Evolutionary conservation across 2,888 invertebrate genomes (phyloP), one percentile per base, ranked within the genome.

Genomic region (Teleogryllus oceanicus): DNA sequence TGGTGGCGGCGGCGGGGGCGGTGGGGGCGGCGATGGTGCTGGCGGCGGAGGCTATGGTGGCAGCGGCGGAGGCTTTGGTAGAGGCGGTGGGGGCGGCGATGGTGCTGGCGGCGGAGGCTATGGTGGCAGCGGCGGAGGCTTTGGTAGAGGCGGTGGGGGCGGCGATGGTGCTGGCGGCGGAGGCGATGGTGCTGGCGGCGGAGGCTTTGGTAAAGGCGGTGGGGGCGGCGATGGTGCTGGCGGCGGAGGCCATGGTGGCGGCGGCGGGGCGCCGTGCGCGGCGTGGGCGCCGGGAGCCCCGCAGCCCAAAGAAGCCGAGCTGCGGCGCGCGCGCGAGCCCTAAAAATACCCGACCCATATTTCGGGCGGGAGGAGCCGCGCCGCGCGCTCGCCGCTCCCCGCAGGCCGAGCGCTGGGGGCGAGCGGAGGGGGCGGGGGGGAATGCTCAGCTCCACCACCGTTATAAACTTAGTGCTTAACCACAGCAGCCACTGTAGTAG

Each of bases 261-360:
- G n/a, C 78, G 49, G 21, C 62, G 74, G 51, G 62, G 24, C 62
- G 51, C 2, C 21, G 78, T 16, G 3, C 37, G 5, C 37, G 0
- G 37, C 18, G 24, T n/a, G 13, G 16, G 62, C 62, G 16, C n/a
- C 62, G 62, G 16, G 13, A 13, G 13, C 5, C 62, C 13, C 13
- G 62, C n/a, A 62, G n/a, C 62, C 62, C 62, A 62, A 18, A 62
- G 62, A 62, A 62, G 62, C n/a, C n/a, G 62, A 62, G 62, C n/a
- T 13, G 3, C 16, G n/a, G 62, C 3, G 4, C 62, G n/a, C 62
- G 62, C 11, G n/a, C n/a, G 62, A n/a, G 49, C 49, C 49, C 62
- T 78, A 78, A 77, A 75, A 80, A 80, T 78, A 80, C 77, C n/a
- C 80, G 80, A 80, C 77, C 77, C 77, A 80, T 80, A 78, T 80